Percentiles rank a stretch among this genome's conserved stretches.
phyloP scores from a whole-genome alignment of 1,140 invertebrate species.

The Nautilus pompilius region DNA sequence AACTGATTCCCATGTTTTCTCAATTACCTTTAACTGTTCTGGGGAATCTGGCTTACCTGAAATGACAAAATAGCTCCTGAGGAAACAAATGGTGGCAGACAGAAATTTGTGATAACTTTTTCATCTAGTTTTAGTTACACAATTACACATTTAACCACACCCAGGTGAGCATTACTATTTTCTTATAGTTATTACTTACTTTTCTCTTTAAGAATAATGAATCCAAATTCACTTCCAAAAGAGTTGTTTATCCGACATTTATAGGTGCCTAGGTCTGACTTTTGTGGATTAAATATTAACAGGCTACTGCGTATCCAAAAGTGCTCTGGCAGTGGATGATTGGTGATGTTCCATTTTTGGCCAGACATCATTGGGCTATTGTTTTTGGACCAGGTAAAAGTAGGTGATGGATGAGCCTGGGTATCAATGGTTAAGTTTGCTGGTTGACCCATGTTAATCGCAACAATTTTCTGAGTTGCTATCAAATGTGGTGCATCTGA shows the following conservation, averaged over 20 bases:
- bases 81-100: neutral
- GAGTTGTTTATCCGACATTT: neutral
- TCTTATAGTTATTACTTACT: neutral
- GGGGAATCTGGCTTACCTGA: neutral
- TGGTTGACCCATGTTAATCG: neutral
- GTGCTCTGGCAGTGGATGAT: neutral
- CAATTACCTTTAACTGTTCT: neutral
- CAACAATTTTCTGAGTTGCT: neutral
- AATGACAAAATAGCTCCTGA: neutral
- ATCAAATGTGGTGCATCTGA: neutral
- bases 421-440: neutral
- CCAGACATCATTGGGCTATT: neutral
- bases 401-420: neutral
- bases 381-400: neutral
- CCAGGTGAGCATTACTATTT: neutral
- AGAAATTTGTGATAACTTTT: neutral
- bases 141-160: neutral
- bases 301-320: neutral
- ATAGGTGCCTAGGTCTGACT: neutral
- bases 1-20: neutral
- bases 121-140: neutral
- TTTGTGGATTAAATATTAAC: neutral
- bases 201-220: neutral
- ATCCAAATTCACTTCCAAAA: neutral
- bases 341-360: no score